Evolutionary conservation across 1,140 invertebrate genomes (phyloP).

Genomic region (Scaptodrosophila lebanonensis): DNA sequence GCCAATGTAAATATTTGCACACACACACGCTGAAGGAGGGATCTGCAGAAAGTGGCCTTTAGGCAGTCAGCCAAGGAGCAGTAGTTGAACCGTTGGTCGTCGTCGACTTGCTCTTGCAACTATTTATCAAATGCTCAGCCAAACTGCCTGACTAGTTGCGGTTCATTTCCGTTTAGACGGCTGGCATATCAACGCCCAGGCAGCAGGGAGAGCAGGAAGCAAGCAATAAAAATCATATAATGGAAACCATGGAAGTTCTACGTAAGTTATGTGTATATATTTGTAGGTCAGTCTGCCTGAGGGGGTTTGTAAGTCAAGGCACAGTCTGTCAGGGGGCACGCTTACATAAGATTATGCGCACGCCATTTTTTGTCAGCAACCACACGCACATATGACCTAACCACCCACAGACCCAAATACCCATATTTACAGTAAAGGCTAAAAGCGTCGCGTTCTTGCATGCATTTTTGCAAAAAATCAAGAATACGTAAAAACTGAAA

Average conservation of each 20-base stretch:
- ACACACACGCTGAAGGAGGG: too few relatives aligned
- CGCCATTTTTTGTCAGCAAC: too few relatives aligned
- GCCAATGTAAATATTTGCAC: slow-evolving; percentile 47
- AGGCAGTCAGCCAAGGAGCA: slow-evolving; percentile 22
- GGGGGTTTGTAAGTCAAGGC: too few relatives aligned
- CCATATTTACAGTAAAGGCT: too few relatives aligned
- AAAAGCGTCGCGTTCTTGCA: too few relatives aligned
- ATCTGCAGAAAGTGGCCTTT: too few relatives aligned
- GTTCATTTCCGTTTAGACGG: slow-evolving; percentile 34
- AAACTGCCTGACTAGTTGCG: slow-evolving; percentile 27
- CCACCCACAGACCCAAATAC: slow-evolving; percentile 59
- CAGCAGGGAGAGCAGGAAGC: slow-evolving; percentile 25
- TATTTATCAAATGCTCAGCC: slow-evolving; percentile 35
- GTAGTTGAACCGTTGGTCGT: slow-evolving; percentile 2
- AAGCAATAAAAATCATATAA: slow-evolving; percentile 32
- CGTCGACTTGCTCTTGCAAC: neutral
- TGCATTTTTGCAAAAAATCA: slow-evolving; percentile 23
- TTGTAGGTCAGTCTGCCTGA: slow-evolving; percentile 4
- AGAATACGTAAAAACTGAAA: slow-evolving; percentile 5
- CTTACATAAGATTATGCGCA: too few relatives aligned
- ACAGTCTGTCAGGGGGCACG: too few relatives aligned
- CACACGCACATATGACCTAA: too few relatives aligned
- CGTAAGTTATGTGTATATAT: slow-evolving; percentile 9
- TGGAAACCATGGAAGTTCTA: neutral
- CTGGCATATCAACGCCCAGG: slow-evolving; percentile 1